Conservation (phyloP, 2,797 vertebrate species). For the Spea hammondii region DNA sequence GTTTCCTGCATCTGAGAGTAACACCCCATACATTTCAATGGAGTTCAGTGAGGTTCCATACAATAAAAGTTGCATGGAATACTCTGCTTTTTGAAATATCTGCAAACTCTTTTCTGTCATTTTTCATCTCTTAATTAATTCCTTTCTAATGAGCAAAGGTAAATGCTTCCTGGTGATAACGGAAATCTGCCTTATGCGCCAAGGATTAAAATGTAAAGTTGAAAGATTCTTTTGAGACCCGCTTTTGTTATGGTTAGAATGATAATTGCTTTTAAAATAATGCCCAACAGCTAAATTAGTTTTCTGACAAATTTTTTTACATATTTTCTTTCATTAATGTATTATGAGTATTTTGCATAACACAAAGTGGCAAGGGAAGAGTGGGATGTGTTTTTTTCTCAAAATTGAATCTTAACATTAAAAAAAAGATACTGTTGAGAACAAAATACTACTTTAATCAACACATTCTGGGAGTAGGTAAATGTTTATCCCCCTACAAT, state of each 20-base stretch:
- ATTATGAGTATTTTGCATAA: constrained; percentile 48
- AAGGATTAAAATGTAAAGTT: constrained; percentile 24
- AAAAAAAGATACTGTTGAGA: too few relatives aligned
- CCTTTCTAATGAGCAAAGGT: constrained; percentile 9
- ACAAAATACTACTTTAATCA: too few relatives aligned
- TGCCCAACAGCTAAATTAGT: constrained; percentile 44
- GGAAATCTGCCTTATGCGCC: neutral
- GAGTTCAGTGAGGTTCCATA: too few relatives aligned
- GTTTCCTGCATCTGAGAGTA: too few relatives aligned
- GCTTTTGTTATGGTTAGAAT: constrained; percentile 31
- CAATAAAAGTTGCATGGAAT: neutral
- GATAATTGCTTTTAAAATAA: constrained; percentile 41
- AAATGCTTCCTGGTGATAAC: neutral
- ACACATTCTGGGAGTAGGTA: too few relatives aligned
- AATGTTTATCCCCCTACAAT: too few relatives aligned
- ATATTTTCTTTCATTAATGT: constrained; percentile 41
- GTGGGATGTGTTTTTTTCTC: constrained; percentile 20
- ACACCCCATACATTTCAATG: too few relatives aligned
- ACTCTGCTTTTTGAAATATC: neutral
- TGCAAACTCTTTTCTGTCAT: neutral
- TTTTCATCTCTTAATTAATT: neutral
- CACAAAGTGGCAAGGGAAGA: constrained; percentile 48
- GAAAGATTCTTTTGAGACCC: constrained; percentile 33
- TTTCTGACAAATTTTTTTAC: constrained; percentile 49
- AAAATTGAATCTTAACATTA: too few relatives aligned